Base-by-base conservation (phyloP, 2,797 vertebrate genomes). In the Poecile montanus region DNA sequence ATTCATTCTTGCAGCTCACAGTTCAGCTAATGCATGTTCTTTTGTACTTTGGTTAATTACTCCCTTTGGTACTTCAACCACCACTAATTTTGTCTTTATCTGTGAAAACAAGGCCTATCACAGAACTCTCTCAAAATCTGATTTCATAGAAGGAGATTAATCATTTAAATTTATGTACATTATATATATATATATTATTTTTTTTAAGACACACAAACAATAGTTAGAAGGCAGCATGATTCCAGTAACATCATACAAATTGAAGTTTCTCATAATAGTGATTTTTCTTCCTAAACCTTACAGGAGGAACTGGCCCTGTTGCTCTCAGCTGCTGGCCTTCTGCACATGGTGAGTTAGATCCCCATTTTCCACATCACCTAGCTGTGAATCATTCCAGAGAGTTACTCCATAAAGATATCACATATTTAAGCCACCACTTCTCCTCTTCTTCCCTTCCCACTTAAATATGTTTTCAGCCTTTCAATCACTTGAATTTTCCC, bases 401-500 rank as follows among this genome's bases (percentile, higher is more conserved):
- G 57, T 54, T 80, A 74, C 45, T 91, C 86, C 66, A 72, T 71
- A 72, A 72, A 88, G 67, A 88, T 23, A 50, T 17, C 63, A 77
- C 32, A 45, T 29, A 62, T 73, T 44, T 40, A 29, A 94, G 50
- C 38, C 61, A 72, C 30, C 13, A 36, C 22, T 77, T 74, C 38
- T 71, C 45, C 10, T 76, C 29, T 36, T 68, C 77, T 71, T 72
- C 42, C 62, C 54, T 75, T n/a, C 63, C 56, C 78, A 81, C 63
- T 74, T 80, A 87, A 90, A 66, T 84, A 81, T 5, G 21, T 85
- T 92, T 92, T 83, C 75, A 77, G 63, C 36, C 54, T 85, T 85
- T 92, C 81, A 85, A 80, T 92, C 67, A 91, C 57, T 48, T 88
- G 48, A 93, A 62, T 89, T 89, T 94, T 93, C 91, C 56, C 86